Conservation (phyloP, 2,888 invertebrate species). For the Trissolcus japonicus region DNA sequence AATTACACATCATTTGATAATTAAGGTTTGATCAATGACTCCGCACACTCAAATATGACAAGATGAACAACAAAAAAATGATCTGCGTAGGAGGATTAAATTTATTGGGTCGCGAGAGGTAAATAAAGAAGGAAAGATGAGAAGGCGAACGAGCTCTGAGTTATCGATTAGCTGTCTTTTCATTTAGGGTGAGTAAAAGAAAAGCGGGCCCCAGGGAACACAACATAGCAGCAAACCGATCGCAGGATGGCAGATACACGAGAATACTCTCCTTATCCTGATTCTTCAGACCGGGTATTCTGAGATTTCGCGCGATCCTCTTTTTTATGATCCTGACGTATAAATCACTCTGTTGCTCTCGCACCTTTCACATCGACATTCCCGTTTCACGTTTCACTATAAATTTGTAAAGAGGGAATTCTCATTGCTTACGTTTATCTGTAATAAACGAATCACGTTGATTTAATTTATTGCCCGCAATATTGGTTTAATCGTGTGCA, state of each 20-base stretch:
- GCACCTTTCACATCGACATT: slow-evolving; percentile 51
- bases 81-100: slow-evolving; percentile 11
- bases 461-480: slow-evolving; percentile 38
- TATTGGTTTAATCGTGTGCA: slow-evolving; percentile 19
- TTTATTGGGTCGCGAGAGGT: slow-evolving; percentile 47
- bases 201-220: slow-evolving; percentile 71
- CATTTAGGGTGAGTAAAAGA: slow-evolving; percentile 74
- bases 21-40: slow-evolving; percentile 1
- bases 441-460: slow-evolving; percentile 24
- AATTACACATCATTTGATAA: background rate
- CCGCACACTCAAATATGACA: too few relatives aligned
- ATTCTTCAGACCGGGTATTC: slow-evolving; percentile 47
- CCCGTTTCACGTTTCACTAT: slow-evolving; percentile 28
- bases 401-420: slow-evolving; percentile 36
- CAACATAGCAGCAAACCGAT: slow-evolving; percentile 63
- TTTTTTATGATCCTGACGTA: slow-evolving; percentile 29
- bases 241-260: slow-evolving; percentile 71
- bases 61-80: background rate
- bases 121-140: slow-evolving; percentile 50
- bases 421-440: slow-evolving; percentile 31
- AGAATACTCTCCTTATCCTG: slow-evolving; percentile 70
- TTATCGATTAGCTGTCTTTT: slow-evolving; percentile 74
- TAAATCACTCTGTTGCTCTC: slow-evolving; percentile 36
- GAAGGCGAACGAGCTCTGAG: slow-evolving; percentile 54
- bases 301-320: slow-evolving; percentile 49